Base-by-base conservation (phyloP, 1,140 invertebrate species). In the Drosophila teissieri region DNA sequence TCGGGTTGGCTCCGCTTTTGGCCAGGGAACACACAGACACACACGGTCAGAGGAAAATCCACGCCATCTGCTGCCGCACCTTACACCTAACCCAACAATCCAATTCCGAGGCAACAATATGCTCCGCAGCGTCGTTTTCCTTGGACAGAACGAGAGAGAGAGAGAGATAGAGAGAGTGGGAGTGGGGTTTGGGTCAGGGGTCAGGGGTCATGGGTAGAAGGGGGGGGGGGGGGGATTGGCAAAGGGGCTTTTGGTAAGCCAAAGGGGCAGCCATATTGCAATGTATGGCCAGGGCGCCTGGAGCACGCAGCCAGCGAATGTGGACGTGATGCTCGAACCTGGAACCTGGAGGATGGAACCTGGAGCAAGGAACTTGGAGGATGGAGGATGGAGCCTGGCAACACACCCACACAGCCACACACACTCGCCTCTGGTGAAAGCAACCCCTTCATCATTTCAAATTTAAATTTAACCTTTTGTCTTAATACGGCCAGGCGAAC, bases 391-490 rank as follows among this genome's bases (percentile, higher is more conserved):
- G 19, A 19, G 19, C 1, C 1, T 19, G 19, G 19, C 19, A 19
- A 19, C 19, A 36, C 34, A 36, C 4, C 53, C 11, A 6, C 12
- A n/a, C n/a, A n/a, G n/a, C n/a, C n/a, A 14, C 14, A 2, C 39
- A 1, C 15, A 19, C 3, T 44, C 14, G 24, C 37, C 36, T n/a
- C n/a, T 27, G 19, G 19, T 19, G 7, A n/a, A 24, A 12, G 45
- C 73, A 34, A 37, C 48, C 24, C 42, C 52, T 65, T 77, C 72
- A 77, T 77, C 77, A 72, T 84, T 89, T 89, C 84, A 89, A 89
- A 89, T 89, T 89, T 90, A 89, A 89, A 89, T 89, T 89, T 89
- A 89, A 90, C 84, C 84, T 89, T 89, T 89, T 89, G 84, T 89
- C 84, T 89, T 89, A 88, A 89, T 89, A 84, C 69, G 80, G 45